These are phyloP conservation scores for Tineola bisselliella DNA, from an alignment of 2,888 invertebrate species.

Conservation along the genomic window DNA sequence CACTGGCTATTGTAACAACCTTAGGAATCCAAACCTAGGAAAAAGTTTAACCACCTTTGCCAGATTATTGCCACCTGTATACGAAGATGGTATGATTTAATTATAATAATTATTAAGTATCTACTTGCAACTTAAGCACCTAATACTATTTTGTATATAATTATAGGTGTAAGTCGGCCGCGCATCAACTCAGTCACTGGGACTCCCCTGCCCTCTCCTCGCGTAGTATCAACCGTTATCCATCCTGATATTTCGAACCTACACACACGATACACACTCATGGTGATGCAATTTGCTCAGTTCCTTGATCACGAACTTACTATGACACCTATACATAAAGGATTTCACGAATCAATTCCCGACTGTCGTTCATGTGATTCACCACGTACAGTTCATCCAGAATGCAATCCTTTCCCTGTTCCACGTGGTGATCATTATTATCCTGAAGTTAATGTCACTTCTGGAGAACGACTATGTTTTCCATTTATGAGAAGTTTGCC, in stretches of 20 bases:
- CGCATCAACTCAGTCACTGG: conserved; percentile 80
- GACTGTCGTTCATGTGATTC: conserved; percentile 92
- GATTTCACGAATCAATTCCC: conserved; percentile 90
- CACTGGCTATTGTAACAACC: conserved; percentile 89
- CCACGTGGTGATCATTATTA: conserved; percentile 91
- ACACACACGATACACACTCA: conserved; percentile 86
- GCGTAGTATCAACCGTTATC: conserved; percentile 85
- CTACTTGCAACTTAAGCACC: not conserved
- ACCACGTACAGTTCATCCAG: conserved; percentile 86
- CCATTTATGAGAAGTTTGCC: conserved; percentile 95
- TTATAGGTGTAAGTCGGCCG: conserved; percentile 79
- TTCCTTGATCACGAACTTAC: conserved; percentile 95
- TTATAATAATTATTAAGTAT: not conserved
- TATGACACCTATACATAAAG: conserved; percentile 92
- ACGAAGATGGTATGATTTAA: conserved; percentile 78
- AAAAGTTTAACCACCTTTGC: conserved; percentile 87
- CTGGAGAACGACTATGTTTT: conserved; percentile 87
- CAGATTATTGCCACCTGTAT: conserved; percentile 83
- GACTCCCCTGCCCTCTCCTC: conserved; percentile 81
- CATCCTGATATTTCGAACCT: conserved; percentile 93
- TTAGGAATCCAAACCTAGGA: conserved; percentile 83
- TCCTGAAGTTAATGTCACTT: conserved; percentile 84
- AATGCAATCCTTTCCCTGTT: conserved; percentile 92
- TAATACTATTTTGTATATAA: conserved; percentile 6
- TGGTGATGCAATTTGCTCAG: conserved; percentile 96